Evolutionary conservation across 2,113 vertebrate species (phyloP).

Genomic region (Seriola quinqueradiata): DNA sequence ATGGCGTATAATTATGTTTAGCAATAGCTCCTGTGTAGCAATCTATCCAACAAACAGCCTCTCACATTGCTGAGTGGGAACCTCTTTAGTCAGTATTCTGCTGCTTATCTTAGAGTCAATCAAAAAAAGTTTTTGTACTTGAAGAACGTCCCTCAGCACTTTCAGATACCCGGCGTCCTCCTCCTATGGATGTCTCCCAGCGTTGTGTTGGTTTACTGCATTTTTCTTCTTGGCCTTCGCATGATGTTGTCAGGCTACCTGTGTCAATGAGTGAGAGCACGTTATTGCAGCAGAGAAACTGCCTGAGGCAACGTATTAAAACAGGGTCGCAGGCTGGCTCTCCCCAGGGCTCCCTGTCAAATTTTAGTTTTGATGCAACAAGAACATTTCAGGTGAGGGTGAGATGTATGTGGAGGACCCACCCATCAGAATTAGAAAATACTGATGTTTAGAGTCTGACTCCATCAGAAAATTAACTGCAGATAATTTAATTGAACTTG

Average conservation of each 20-base stretch:
- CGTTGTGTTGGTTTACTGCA: conserved; percentile 20
- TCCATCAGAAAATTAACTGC: conserved; percentile 5
- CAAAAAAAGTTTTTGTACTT: conserved; percentile 5
- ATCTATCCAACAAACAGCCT: background rate
- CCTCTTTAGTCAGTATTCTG: background rate
- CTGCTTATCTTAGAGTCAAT: background rate
- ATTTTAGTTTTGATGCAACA: conserved; percentile 47
- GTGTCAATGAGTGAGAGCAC: conserved; percentile 36
- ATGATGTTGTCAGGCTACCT: conserved; percentile 58
- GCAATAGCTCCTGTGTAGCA: background rate
- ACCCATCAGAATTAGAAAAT: conserved; percentile 4
- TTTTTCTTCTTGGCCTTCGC: conserved; percentile 28
- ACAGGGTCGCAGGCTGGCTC: conserved; percentile 66
- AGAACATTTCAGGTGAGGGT: conserved; percentile 48
- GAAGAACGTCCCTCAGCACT: background rate
- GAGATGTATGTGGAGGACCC: background rate
- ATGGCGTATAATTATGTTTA: background rate
- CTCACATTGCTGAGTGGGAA: background rate
- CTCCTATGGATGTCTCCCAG: conserved; percentile 15
- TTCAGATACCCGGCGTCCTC: background rate
- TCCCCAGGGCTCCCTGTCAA: conserved; percentile 53
- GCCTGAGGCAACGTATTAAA: conserved; percentile 73
- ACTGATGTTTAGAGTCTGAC: background rate
- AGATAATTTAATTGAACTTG: conserved; percentile 7
- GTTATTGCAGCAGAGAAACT: conserved; percentile 64